Evolutionary conservation across 1,140 invertebrate species (phyloP).

Genomic region (Habropoda laboriosa): DNA sequence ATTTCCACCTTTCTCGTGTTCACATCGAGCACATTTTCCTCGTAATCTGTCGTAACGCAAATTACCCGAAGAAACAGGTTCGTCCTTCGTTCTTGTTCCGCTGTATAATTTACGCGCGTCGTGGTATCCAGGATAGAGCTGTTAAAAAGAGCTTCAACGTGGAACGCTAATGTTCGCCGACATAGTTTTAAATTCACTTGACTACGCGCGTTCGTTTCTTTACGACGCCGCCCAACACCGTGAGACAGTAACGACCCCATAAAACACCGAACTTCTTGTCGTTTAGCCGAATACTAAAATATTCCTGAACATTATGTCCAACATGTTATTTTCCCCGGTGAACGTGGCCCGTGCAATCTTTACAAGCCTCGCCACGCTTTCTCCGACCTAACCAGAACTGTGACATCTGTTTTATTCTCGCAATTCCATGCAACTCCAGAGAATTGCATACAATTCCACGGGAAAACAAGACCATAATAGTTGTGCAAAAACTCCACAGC

Average conservation of each 20-base stretch:
- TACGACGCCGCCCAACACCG: not conserved
- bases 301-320: not conserved
- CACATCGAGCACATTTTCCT: too few relatives aligned
- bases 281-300: slow-evolving; percentile 15
- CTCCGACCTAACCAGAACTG: not conserved
- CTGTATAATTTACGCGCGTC: not conserved
- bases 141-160: slow-evolving; percentile 10
- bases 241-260: not conserved
- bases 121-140: not conserved
- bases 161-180: not conserved
- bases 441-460: too few relatives aligned
- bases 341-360: not conserved
- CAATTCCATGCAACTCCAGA: not conserved
- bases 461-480: too few relatives aligned
- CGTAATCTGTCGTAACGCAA: not conserved
- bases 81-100: too few relatives aligned
- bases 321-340: not conserved
- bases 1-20: too few relatives aligned
- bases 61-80: not conserved
- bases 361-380: not conserved
- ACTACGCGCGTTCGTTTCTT: not conserved
- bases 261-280: slow-evolving; percentile 2
- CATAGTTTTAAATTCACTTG: slow-evolving; percentile 4
- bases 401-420: not conserved
- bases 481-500: too few relatives aligned